phyloP scores from a whole-genome alignment of 2,113 vertebrate genomes.

The Centropus unirufus region DNA sequence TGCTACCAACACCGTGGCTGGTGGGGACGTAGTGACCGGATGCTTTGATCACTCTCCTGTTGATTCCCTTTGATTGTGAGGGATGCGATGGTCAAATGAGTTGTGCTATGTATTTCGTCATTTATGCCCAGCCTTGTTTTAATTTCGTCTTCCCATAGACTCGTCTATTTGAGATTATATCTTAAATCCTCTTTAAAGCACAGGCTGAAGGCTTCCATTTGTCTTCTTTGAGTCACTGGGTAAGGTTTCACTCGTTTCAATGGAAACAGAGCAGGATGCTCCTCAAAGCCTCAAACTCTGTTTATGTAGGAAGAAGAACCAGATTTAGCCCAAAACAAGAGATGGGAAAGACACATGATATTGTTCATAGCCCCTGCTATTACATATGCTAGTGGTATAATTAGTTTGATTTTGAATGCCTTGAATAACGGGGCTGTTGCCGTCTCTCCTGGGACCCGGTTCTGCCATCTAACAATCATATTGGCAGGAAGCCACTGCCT shows the following conservation, averaged over 20 bases:
- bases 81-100: neutral
- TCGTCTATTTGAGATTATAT: neutral
- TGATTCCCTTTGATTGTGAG: neutral
- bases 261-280: neutral
- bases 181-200: neutral
- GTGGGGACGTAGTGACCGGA: neutral
- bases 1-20: neutral
- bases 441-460: neutral
- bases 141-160: neutral
- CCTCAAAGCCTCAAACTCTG: neutral
- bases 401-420: slow-evolving; percentile 20
- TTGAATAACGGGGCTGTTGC: neutral
- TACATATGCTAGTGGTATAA: neutral
- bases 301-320: slow-evolving; percentile 1
- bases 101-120: neutral
- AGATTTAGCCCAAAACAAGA: neutral
- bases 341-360: neutral
- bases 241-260: neutral
- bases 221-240: neutral
- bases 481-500: slow-evolving; percentile 19
- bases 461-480: neutral
- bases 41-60: neutral
- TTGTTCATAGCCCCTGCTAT: neutral
- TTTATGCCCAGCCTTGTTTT: neutral
- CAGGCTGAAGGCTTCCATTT: neutral